Evolutionary conservation across 2,888 invertebrate genomes (phyloP).

Genomic region (Himalopsyche tibetana): DNA sequence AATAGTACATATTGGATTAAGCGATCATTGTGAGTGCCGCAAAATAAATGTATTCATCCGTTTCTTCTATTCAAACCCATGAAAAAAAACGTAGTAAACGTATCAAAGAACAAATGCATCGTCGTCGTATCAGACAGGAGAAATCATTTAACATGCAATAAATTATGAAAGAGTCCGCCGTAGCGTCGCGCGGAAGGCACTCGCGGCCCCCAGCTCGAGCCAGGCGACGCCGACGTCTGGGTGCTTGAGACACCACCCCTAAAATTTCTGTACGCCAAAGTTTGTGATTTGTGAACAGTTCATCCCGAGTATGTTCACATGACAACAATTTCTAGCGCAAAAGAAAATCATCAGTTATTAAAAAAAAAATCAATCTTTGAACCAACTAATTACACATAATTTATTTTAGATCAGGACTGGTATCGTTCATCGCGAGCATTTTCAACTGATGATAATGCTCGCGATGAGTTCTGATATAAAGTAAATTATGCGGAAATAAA

Average conservation of each 20-base stretch:
- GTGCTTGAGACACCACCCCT: constrained; percentile 57
- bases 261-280: neutral
- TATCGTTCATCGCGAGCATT: too few species aligned
- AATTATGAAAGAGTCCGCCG: constrained; percentile 47
- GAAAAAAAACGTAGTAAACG: neutral
- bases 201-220: neutral
- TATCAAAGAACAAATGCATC: constrained; percentile 23
- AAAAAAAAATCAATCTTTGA: too few species aligned
- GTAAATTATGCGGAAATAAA: too few species aligned
- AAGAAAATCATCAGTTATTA: too few species aligned
- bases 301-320: neutral
- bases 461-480: too few species aligned
- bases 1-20: too few species aligned
- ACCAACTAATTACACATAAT: too few species aligned
- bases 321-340: too few species aligned
- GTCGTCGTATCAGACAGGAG: constrained; percentile 42
- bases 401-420: too few species aligned
- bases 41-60: neutral
- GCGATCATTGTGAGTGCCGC: too few species aligned
- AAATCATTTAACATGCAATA: constrained; percentile 57
- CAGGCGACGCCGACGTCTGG: constrained; percentile 54
- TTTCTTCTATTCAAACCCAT: neutral
- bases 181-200: constrained; percentile 1
- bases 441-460: too few species aligned
- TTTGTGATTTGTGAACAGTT: constrained; percentile 3